phyloP scores from a whole-genome alignment of 2,888 invertebrate species.

The Polydrusus pterygomalis region DNA sequence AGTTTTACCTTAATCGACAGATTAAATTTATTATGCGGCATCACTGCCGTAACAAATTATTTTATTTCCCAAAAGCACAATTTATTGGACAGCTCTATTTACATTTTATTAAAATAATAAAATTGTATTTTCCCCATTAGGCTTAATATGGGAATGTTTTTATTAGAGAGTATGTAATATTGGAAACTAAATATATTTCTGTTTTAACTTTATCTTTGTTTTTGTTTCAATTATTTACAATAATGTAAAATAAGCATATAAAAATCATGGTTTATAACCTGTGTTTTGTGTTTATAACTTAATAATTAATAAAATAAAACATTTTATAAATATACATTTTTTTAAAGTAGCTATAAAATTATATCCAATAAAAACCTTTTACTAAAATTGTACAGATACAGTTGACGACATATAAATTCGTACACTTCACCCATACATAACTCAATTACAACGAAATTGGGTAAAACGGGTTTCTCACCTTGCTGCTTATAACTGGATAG shows the following conservation, averaged over 20 bases:
- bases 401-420: too few species aligned
- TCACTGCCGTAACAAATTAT: not conserved
- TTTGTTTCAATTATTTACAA: not conserved
- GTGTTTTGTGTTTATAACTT: too few species aligned
- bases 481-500: too few species aligned
- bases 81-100: constrained; percentile 12
- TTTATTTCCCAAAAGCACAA: not conserved
- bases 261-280: too few species aligned
- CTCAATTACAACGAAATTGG: too few species aligned
- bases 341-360: too few species aligned
- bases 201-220: not conserved
- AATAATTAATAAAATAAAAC: not conserved
- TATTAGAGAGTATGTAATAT: not conserved
- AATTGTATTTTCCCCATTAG: constrained; percentile 8
- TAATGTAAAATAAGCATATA: not conserved
- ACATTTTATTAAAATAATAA: constrained; percentile 19
- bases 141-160: not conserved
- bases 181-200: constrained; percentile 8
- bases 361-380: too few species aligned
- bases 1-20: too few species aligned
- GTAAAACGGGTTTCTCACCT: too few species aligned
- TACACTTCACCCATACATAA: too few species aligned
- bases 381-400: too few species aligned
- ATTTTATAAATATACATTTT: too few species aligned
- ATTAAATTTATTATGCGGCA: not conserved